Base-by-base conservation (phyloP, 2,797 vertebrate species). In the Anabas testudineus region DNA sequence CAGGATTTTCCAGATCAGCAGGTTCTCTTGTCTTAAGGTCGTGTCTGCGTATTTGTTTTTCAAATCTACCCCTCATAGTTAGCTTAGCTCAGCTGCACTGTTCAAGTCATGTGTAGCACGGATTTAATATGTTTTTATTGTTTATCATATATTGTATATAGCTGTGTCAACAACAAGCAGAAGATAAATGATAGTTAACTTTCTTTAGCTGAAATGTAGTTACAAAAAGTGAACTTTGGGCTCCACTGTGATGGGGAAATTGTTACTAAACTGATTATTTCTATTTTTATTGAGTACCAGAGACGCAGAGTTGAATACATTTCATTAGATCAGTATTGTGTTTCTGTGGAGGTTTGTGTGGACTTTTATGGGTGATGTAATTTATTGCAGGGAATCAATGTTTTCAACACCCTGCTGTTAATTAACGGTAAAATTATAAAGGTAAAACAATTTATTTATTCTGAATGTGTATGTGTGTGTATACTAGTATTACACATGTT, bases 311-410 rank as follows among this genome's bases (percentile, higher is more conserved):
- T 22, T 41, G 13, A 21, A 73, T 46, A 18, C 9, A 6, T 57
- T 52, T 45, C 16, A 74, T 71, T 19, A 8, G n/a, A 76, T 75
- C 46, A 37, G 13, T 3, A 48, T 59, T 46, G 47, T 8, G 19
- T 67, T 74, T 46, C 51, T 53, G 16, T 26, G 14, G 42, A 19
- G 66, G 43, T 54, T 45, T 58, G 42, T 28, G 28, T 21, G 67
- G 71, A 79, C 79, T 66, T 66, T 73, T 64, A 56, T 63, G 70
- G 78, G 67, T 46, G 46, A 19, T 9, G 41, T 63, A 68, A 78
- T 82, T 56, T 66, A 72, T 67, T 46, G 28, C 24, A 7, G 14
- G 18, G 62, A 58, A 51, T 69, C 43, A 26, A 32, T 56, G 41
- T 15, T 68, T 55, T 54, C 61, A 34, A 21, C 74, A 52, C 39